phyloP scores from a whole-genome alignment of 2,113 vertebrate species.

The Talpa occidentalis region DNA sequence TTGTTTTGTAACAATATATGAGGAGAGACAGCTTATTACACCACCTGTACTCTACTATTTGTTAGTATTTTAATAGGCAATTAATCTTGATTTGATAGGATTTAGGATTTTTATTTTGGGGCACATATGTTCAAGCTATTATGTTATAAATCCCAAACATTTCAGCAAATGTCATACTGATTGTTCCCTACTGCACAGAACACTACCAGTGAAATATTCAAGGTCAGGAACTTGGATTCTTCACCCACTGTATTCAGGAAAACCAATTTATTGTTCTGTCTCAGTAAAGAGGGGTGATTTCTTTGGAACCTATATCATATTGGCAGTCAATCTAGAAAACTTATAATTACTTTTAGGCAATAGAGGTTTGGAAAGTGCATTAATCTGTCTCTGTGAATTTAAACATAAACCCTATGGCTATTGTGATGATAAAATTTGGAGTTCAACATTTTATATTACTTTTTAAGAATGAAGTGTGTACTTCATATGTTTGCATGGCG shows the following conservation, averaged over 20 bases:
- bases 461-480: slow-evolving; percentile 56
- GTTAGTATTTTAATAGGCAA: slow-evolving; percentile 86
- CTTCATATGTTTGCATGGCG: slow-evolving; percentile 37
- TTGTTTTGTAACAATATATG: slow-evolving; percentile 52
- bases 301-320: slow-evolving; percentile 85
- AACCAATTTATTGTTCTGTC: slow-evolving; percentile 88
- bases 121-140: slow-evolving; percentile 87
- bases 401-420: slow-evolving; percentile 11
- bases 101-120: slow-evolving; percentile 87
- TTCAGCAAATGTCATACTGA: slow-evolving; percentile 88
- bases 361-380: slow-evolving; percentile 62
- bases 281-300: slow-evolving; percentile 81
- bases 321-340: slow-evolving; percentile 84
- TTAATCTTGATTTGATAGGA: slow-evolving; percentile 90
- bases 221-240: slow-evolving; percentile 89
- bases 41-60: slow-evolving; percentile 83
- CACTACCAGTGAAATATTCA: slow-evolving; percentile 86
- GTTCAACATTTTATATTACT: slow-evolving; percentile 53
- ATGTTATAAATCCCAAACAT: slow-evolving; percentile 88
- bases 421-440: slow-evolving; percentile 30
- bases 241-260: slow-evolving; percentile 85
- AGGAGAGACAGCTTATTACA: slow-evolving; percentile 67
- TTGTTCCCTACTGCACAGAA: slow-evolving; percentile 87
- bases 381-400: slow-evolving; percentile 66
- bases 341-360: slow-evolving; percentile 73